phyloP scores from a whole-genome alignment of 1,140 invertebrate species.

The Drosophila santomea region DNA sequence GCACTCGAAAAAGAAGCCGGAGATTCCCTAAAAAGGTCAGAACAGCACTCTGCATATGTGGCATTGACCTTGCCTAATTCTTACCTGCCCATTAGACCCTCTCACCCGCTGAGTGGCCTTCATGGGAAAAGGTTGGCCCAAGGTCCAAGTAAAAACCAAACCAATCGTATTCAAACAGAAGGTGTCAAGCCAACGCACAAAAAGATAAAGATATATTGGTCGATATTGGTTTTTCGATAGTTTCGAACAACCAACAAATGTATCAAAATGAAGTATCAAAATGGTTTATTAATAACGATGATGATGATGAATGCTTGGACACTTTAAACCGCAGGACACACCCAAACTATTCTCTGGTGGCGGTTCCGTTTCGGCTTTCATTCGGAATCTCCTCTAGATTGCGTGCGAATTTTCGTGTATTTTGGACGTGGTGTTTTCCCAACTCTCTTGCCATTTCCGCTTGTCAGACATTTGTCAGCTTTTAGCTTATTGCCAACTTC shows the following conservation, averaged over 20 bases:
- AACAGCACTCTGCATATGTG: constrained; percentile 16
- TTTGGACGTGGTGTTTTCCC: constrained; percentile 39
- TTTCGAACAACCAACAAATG: too few relatives aligned
- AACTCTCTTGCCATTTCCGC: constrained; percentile 70
- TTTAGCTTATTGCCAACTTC: constrained; percentile 77
- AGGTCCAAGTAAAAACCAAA: not conserved
- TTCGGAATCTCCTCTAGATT: constrained; percentile 1
- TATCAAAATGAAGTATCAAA: too few relatives aligned
- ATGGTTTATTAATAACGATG: not conserved
- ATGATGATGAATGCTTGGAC: not conserved
- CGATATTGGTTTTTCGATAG: constrained; percentile 9
- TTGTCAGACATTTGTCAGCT: constrained; percentile 81
- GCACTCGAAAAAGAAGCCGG: constrained; percentile 22
- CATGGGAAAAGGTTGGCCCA: constrained; percentile 12
- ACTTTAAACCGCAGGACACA: constrained; percentile 12
- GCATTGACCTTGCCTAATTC: constrained; percentile 61
- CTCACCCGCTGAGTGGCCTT: constrained; percentile 16
- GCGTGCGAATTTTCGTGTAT: constrained; percentile 24
- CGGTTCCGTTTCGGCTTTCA: constrained; percentile 3
- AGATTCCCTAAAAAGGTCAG: constrained; percentile 44
- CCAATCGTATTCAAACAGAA: constrained; percentile 7
- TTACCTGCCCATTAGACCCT: constrained; percentile 28
- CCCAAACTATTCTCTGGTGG: not conserved
- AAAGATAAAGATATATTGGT: constrained; percentile 12
- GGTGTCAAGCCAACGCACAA: constrained; percentile 19